These are phyloP conservation scores for Cataglyphis cursor DNA, from an alignment of 2,888 invertebrate genomes.

Conservation along the genomic window DNA sequence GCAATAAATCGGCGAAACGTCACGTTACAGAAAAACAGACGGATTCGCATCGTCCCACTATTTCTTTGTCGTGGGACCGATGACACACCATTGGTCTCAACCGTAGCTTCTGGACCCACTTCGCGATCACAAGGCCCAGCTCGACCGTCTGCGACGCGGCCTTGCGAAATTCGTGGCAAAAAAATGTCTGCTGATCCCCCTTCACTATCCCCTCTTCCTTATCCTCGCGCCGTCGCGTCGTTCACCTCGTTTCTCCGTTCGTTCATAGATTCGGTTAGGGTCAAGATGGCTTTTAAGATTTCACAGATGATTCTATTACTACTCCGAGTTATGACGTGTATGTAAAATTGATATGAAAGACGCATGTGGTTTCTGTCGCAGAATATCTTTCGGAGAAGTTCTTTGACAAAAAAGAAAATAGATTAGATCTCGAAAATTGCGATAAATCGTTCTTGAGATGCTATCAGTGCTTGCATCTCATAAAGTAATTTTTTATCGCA, in stretches of 20 bases:
- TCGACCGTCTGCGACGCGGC: constrained; percentile 75
- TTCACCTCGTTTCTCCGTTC: constrained; percentile 12
- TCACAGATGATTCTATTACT: constrained; percentile 5
- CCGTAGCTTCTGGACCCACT: constrained; percentile 59
- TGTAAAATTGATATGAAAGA: constrained; percentile 9
- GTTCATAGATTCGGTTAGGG: constrained; percentile 24
- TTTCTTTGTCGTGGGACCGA: constrained; percentile 75
- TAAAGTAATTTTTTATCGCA: not conserved
- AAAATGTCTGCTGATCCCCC: constrained; percentile 72
- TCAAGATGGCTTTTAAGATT: constrained; percentile 9
- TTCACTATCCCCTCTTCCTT: constrained; percentile 45
- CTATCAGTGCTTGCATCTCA: not conserved
- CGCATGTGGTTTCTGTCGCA: too few relatives aligned
- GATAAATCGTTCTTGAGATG: not conserved
- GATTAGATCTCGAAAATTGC: not conserved
- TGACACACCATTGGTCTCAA: constrained; percentile 73
- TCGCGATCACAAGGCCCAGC: constrained; percentile 73
- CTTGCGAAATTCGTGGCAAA: constrained; percentile 77
- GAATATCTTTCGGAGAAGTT: not conserved
- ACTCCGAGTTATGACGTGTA: constrained; percentile 1
- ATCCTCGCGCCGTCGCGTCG: constrained; percentile 23
- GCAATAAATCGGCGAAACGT: constrained; percentile 76
- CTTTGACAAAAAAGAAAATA: not conserved
- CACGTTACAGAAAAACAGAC: constrained; percentile 72
- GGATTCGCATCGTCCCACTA: constrained; percentile 63